Conservation (phyloP, 2,888 invertebrate genomes). For the Drosophila emarginata region DNA sequence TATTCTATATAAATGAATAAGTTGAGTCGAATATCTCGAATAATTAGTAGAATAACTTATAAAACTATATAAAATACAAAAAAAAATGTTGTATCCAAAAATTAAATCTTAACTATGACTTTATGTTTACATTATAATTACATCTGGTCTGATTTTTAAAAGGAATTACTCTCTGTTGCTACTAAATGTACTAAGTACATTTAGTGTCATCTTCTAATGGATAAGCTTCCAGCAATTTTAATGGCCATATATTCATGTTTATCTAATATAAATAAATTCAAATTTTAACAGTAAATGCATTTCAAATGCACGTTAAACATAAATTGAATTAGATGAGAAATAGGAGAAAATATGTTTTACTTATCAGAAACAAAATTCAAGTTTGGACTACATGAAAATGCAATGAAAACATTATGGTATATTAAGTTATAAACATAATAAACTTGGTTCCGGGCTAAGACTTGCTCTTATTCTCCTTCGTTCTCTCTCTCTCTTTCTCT, state of each 20-base stretch:
- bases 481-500: background rate
- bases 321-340: background rate
- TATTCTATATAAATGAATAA: too few species aligned
- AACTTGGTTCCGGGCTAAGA: background rate
- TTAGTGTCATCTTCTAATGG: too few species aligned
- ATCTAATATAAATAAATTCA: background rate
- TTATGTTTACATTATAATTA: too few species aligned
- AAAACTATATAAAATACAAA: too few species aligned
- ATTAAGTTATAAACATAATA: conserved; percentile 37
- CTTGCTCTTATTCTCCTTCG: background rate
- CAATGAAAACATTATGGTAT: conserved; percentile 45
- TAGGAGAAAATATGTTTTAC: background rate
- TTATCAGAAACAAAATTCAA: conserved; percentile 4
- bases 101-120: too few species aligned
- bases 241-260: background rate
- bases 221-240: too few species aligned
- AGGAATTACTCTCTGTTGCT: too few species aligned
- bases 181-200: too few species aligned
- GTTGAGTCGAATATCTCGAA: too few species aligned
- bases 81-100: too few species aligned
- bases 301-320: background rate
- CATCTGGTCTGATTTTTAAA: too few species aligned
- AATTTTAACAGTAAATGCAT: background rate
- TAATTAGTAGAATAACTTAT: too few species aligned
- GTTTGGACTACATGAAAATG: conserved; percentile 28